A percentile compares a stretch with the other conserved stretches of the same genome.
Evolutionary conservation across 2,888 invertebrate genomes (phyloP).

Genomic region (Brenthis daphne): DNA sequence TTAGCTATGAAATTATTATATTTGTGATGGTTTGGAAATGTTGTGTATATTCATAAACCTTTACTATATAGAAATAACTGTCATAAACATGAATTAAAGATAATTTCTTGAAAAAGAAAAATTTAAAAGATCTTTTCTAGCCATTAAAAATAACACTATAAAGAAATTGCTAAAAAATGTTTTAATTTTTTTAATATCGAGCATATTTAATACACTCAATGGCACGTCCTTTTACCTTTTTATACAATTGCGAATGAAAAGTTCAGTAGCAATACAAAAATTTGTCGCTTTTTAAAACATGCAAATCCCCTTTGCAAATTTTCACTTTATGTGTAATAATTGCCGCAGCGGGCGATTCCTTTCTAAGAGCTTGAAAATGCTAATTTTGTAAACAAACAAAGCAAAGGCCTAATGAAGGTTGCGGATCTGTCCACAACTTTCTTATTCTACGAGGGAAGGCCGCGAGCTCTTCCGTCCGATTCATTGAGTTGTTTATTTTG

Average conservation of each 20-base stretch:
- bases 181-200: background rate
- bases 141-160: background rate
- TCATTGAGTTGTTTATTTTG: conserved; percentile 78
- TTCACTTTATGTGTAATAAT: conserved; percentile 64
- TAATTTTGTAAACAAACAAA: conserved; percentile 79
- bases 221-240: conserved; percentile 5
- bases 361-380: conserved; percentile 70
- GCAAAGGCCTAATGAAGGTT: conserved; percentile 76
- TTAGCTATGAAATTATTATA: too few species aligned
- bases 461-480: conserved; percentile 72
- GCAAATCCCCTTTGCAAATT: conserved; percentile 52
- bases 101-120: too few species aligned
- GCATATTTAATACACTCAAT: background rate
- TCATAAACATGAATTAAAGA: too few species aligned
- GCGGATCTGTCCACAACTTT: conserved; percentile 71
- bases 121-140: background rate
- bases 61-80: too few species aligned
- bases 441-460: conserved; percentile 68
- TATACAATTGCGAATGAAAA: conserved; percentile 26
- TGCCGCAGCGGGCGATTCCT: conserved; percentile 57
- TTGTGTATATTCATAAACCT: too few species aligned
- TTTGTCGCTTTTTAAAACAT: conserved; percentile 48
- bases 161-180: background rate
- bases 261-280: conserved; percentile 32
- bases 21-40: too few species aligned